Base-by-base conservation (phyloP, 2,797 vertebrate species). In the Chaenodraco wilsoni region DNA sequence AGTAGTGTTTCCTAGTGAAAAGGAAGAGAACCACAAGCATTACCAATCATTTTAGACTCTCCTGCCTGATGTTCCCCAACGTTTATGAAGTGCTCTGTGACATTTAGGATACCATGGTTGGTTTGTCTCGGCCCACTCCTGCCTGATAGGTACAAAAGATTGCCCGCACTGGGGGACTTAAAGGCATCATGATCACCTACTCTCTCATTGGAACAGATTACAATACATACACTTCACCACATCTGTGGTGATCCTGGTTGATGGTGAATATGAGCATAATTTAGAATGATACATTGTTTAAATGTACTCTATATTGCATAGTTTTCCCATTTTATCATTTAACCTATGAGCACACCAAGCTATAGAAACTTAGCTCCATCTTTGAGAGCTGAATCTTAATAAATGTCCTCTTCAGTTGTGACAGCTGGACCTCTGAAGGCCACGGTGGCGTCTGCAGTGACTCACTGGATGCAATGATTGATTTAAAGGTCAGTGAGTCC, bases 401-500 rank as follows among this genome's bases (percentile, higher is more conserved):
- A 54, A 69, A 59, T 23, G n/a, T 68, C 52, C 59, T 17, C 33
- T 37, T 64, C 23, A 14, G 17, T 43, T 65, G 27, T 77, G 70
- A 80, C 72, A 69, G 65, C 59, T 56, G 66, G 52, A 60, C 63
- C 69, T 62, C 65, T 66, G 76, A 87, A 66, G 64, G 76, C 72
- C 63, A 23, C 4, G 31, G 21, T 23, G 59, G 31, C 67, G 62
- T 71, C 66, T 9, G 14, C 65, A 7, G 77, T 72, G 83, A 83
- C 82, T 87, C 85, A 80, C 56, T 72, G 78, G 68, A 82, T 45
- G 69, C 68, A 62, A 19, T 87, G 85, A 86, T 89, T 89, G 81
- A 86, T 88, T 88, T 80, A 78, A 80, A 85, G 90, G 90, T 91
- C 89, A 84, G 56, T 56, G 86, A 82, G 83, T 91, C 84, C 69